phyloP scores from a whole-genome alignment of 2,888 invertebrate genomes.

The Aphrophora alni region DNA sequence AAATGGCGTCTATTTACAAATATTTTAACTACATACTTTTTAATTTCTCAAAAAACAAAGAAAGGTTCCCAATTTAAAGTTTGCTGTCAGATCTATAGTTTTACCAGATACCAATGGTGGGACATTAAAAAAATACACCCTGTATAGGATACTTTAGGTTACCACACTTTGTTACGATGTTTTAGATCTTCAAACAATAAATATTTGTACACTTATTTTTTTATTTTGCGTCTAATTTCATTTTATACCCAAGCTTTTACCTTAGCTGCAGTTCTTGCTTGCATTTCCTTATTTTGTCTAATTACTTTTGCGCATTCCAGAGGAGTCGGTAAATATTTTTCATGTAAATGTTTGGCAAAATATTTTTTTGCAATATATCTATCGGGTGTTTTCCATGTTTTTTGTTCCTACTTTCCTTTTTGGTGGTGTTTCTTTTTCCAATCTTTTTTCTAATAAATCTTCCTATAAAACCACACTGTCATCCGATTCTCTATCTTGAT shows the following conservation, averaged over 20 bases:
- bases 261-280: neutral
- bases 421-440: neutral
- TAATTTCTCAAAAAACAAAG: too few species aligned
- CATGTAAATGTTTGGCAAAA: neutral
- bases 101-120: too few species aligned
- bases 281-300: neutral
- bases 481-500: neutral
- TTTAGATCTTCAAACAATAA: too few species aligned
- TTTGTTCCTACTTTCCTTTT: neutral
- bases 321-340: neutral
- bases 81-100: too few species aligned
- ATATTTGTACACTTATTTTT: too few species aligned
- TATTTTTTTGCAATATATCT: neutral
- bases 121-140: too few species aligned
- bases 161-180: too few species aligned
- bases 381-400: constrained; percentile 7
- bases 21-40: too few species aligned
- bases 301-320: neutral
- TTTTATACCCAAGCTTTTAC: neutral
- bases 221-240: constrained; percentile 36
- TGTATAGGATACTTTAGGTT: too few species aligned
- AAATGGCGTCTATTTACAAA: too few species aligned
- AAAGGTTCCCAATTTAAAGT: too few species aligned
- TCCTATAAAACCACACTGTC: neutral
- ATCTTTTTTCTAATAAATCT: neutral